Conservation (phyloP, 2,888 invertebrate species). For the Pyrocoelia pectoralis region DNA sequence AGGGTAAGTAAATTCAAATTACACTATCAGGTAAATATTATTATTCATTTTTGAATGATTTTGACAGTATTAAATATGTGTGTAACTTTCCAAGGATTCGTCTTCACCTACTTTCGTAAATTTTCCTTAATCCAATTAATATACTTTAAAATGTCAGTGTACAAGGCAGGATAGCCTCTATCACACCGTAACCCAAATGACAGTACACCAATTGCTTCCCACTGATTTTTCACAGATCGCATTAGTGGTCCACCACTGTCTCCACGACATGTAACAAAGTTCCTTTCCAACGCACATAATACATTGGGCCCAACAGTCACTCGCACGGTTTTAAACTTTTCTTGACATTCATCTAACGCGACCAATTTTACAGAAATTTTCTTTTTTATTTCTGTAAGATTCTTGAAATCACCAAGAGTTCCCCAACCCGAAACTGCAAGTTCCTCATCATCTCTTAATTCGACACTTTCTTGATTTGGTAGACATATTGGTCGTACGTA, state of each 20-base stretch:
- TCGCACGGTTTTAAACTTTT: too few species aligned
- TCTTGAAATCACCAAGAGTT: background rate
- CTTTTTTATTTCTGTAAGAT: background rate
- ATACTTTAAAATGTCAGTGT: background rate
- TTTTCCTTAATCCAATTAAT: background rate
- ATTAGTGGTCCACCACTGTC: background rate
- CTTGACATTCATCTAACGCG: background rate
- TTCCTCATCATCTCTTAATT: background rate
- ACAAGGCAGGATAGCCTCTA: background rate
- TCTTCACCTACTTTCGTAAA: too few species aligned
- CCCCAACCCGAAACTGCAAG: constrained; percentile 59
- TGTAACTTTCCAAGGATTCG: too few species aligned
- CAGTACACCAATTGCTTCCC: background rate
- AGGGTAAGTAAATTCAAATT: too few species aligned
- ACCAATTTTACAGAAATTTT: background rate
- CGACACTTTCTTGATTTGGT: constrained; percentile 40
- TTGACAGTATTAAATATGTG: too few species aligned
- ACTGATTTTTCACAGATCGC: background rate
- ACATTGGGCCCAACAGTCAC: background rate
- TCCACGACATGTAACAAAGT: background rate
- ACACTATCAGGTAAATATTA: too few species aligned
- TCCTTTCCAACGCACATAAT: background rate
- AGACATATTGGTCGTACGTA: constrained; percentile 5
- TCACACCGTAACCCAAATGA: background rate
- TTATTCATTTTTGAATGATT: too few species aligned